Percentiles rank a stretch among this genome's conserved stretches.
Evolutionary conservation across 1,140 invertebrate genomes (phyloP).

Genomic region (Propsilocerus akamusi): DNA sequence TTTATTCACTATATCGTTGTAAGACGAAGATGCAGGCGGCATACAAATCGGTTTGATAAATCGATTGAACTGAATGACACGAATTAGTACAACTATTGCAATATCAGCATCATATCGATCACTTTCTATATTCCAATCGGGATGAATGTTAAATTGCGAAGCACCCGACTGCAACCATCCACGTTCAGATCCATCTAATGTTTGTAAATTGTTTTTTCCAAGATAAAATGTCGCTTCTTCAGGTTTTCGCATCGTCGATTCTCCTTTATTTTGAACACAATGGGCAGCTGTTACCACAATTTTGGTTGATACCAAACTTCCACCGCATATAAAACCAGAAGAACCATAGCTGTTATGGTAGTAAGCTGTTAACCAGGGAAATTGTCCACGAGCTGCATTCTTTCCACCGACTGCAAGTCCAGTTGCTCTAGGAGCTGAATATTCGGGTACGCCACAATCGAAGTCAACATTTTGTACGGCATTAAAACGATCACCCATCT

Average conservation of each 20-base stretch:
- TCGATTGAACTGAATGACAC: slow-evolving; percentile 14
- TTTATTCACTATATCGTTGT: slow-evolving; percentile 10
- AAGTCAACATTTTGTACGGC: not conserved
- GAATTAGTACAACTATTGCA: slow-evolving; percentile 22
- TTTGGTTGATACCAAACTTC: slow-evolving; percentile 31
- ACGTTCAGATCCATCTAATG: slow-evolving; percentile 15
- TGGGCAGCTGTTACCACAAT: slow-evolving; percentile 31
- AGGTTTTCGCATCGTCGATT: slow-evolving; percentile 11
- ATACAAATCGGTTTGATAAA: slow-evolving; percentile 33
- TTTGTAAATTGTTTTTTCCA: slow-evolving; percentile 13
- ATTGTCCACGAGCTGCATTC: slow-evolving; percentile 27
- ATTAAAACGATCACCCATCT: too few relatives aligned
- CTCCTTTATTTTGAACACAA: slow-evolving; percentile 15
- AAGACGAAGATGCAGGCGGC: slow-evolving; percentile 23
- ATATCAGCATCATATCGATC: slow-evolving; percentile 28
- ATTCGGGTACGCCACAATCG: not conserved
- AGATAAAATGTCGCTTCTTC: slow-evolving; percentile 22
- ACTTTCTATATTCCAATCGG: slow-evolving; percentile 21
- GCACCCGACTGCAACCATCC: slow-evolving; percentile 23
- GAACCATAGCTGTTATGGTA: not conserved
- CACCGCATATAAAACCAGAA: slow-evolving; percentile 23
- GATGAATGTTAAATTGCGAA: slow-evolving; percentile 24
- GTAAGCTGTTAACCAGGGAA: not conserved
- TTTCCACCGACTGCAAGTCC: slow-evolving; percentile 17
- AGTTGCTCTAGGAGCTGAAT: not conserved